Evolutionary conservation across 2,888 invertebrate genomes (phyloP).

Genomic region (Clostera curtula): DNA sequence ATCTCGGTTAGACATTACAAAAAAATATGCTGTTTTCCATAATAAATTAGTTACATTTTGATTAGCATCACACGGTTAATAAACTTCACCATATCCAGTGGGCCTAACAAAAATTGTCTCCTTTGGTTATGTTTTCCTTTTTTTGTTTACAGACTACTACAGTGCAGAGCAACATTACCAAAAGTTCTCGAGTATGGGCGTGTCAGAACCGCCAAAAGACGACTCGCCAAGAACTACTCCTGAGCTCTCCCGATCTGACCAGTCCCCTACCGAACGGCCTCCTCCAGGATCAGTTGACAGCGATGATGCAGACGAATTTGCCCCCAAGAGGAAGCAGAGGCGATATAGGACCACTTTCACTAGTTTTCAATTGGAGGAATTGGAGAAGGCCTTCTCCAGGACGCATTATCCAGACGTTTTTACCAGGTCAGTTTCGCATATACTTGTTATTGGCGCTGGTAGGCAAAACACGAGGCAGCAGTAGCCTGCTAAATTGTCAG

Average conservation of each 20-base stretch:
- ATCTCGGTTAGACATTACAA: too few relatives aligned
- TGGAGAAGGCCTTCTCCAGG: constrained; percentile 97
- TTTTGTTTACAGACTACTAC: constrained; percentile 55
- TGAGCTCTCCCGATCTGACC: constrained; percentile 53
- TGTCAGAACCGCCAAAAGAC: constrained; percentile 52
- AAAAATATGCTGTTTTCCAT: too few relatives aligned
- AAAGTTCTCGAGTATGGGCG: constrained; percentile 53
- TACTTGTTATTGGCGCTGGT: neutral
- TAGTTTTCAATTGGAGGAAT: constrained; percentile 94
- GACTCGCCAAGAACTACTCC: constrained; percentile 65
- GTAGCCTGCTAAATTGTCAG: too few relatives aligned
- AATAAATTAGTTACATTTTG: too few relatives aligned
- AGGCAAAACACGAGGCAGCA: too few relatives aligned
- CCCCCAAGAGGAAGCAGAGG: constrained; percentile 92
- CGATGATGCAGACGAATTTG: constrained; percentile 84
- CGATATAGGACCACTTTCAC: constrained; percentile 96
- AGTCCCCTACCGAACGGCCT: constrained; percentile 65
- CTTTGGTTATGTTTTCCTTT: too few relatives aligned
- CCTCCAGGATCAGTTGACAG: constrained; percentile 76
- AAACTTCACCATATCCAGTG: too few relatives aligned
- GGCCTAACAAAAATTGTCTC: neutral
- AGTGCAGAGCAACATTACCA: constrained; percentile 49
- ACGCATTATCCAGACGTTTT: constrained; percentile 99
- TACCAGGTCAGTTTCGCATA: constrained; percentile 80
- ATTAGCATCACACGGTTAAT: too few relatives aligned